Percentiles rank a stretch among this genome's conserved stretches.
phyloP scores from a whole-genome alignment of 2,888 invertebrate species.

The Zygogramma bicolorata region DNA sequence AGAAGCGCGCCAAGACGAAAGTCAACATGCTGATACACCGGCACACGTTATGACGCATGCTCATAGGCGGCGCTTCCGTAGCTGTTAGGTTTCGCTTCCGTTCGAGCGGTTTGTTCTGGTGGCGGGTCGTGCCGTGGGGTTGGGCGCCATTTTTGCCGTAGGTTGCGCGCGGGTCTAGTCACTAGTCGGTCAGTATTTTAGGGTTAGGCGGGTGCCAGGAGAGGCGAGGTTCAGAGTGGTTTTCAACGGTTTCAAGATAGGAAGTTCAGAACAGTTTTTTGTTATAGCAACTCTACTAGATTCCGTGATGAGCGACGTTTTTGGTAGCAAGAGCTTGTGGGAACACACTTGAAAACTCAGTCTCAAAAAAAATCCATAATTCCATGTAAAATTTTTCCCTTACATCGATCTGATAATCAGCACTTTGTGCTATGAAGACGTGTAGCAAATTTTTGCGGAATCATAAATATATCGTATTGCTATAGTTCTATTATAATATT shows the following conservation, averaged over 20 bases:
- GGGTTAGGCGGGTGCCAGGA: not conserved
- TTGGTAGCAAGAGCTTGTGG: too few species aligned
- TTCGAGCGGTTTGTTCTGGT: not conserved
- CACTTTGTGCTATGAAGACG: too few species aligned
- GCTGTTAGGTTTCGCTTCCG: not conserved
- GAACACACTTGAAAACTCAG: too few species aligned
- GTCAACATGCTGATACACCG: conserved; percentile 64
- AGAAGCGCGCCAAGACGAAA: conserved; percentile 59
- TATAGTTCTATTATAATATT: too few species aligned
- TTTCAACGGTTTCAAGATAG: not conserved
- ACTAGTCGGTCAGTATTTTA: not conserved
- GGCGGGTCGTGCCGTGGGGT: not conserved
- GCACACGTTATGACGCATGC: conserved; percentile 65
- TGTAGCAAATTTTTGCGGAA: too few species aligned
- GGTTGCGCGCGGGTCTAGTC: not conserved
- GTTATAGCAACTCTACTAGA: too few species aligned
- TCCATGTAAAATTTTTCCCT: too few species aligned
- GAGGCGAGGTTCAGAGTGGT: not conserved
- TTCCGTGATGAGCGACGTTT: too few species aligned
- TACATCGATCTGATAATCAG: too few species aligned
- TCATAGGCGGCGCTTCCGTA: conserved; percentile 47
- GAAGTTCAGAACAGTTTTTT: too few species aligned
- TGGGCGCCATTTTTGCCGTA: not conserved
- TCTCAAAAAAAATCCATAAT: too few species aligned
- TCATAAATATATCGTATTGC: too few species aligned